These are phyloP conservation scores for Nyctereutes procyonoides DNA, from an alignment of 2,113 vertebrate species.

Conservation along the genomic window DNA sequence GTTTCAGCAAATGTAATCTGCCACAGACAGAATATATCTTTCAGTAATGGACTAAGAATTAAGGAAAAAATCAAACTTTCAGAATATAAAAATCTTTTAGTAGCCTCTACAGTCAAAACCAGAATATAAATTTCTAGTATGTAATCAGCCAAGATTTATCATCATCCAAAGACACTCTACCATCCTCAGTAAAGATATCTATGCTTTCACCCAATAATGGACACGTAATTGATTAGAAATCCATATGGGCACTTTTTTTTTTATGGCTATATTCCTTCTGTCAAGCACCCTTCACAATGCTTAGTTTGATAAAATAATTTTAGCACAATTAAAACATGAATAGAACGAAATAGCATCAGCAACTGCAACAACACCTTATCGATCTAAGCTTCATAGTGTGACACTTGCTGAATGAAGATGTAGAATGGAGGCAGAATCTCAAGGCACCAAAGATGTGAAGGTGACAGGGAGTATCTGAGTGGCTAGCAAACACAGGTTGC, in stretches of 20 bases:
- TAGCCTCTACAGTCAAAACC: neutral
- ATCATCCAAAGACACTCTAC: neutral
- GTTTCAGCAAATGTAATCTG: neutral
- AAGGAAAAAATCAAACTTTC: neutral
- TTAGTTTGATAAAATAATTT: neutral
- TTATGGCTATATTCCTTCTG: neutral
- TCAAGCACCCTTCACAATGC: neutral
- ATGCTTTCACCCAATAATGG: neutral
- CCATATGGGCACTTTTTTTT: neutral
- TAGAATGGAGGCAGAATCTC: neutral
- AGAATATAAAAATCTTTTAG: neutral
- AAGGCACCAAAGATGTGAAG: neutral
- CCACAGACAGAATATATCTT: neutral
- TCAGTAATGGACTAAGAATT: neutral
- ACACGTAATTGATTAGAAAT: neutral
- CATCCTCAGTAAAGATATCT: neutral
- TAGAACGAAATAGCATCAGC: neutral
- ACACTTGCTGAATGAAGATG: neutral
- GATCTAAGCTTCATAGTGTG: neutral
- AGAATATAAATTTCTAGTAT: neutral
- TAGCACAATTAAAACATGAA: neutral
- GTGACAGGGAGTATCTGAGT: accelerated
- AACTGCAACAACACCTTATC: neutral
- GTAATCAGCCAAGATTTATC: neutral
- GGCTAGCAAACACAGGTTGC: neutral